Percentiles rank a stretch among this genome's conserved stretches.
Evolutionary conservation across 1,140 invertebrate genomes (phyloP).

Genomic region (Neodiprion pinetum): DNA sequence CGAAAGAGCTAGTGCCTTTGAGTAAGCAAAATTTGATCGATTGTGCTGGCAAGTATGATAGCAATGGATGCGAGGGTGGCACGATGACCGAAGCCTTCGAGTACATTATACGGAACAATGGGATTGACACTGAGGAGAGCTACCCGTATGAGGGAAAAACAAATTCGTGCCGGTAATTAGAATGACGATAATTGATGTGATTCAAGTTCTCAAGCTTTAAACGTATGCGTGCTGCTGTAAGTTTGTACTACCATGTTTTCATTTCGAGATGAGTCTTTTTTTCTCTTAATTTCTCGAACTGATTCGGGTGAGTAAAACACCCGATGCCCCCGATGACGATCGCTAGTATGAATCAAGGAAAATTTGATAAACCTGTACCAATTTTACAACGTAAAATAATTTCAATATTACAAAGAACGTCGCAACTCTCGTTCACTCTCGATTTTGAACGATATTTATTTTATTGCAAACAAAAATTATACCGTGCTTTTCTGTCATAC

Average conservation of each 20-base stretch:
- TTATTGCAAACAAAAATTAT: too few relatives aligned
- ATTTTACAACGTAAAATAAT: too few relatives aligned
- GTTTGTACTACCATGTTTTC: background rate
- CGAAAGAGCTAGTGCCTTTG: constrained; percentile 84
- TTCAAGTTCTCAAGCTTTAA: constrained; percentile 7
- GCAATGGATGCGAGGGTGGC: constrained; percentile 95
- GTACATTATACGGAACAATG: constrained; percentile 90
- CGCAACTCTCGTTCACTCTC: too few relatives aligned
- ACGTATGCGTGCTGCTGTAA: background rate
- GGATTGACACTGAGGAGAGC: constrained; percentile 89
- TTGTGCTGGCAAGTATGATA: constrained; percentile 89
- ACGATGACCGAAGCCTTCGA: constrained; percentile 92
- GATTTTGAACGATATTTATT: too few relatives aligned
- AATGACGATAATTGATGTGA: background rate
- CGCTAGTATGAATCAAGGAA: too few relatives aligned
- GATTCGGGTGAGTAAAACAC: too few relatives aligned
- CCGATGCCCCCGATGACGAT: too few relatives aligned
- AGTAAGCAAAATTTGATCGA: constrained; percentile 98
- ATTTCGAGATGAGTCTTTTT: too few relatives aligned
- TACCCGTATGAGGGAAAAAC: constrained; percentile 88
- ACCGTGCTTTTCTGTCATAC: too few relatives aligned
- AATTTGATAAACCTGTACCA: too few relatives aligned
- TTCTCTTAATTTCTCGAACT: too few relatives aligned
- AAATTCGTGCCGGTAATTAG: constrained; percentile 67
- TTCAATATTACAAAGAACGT: too few relatives aligned